Percentiles rank a stretch among this genome's conserved stretches.
Evolutionary conservation across 2,797 vertebrate genomes (phyloP).

Genomic region (Paguma larvata): DNA sequence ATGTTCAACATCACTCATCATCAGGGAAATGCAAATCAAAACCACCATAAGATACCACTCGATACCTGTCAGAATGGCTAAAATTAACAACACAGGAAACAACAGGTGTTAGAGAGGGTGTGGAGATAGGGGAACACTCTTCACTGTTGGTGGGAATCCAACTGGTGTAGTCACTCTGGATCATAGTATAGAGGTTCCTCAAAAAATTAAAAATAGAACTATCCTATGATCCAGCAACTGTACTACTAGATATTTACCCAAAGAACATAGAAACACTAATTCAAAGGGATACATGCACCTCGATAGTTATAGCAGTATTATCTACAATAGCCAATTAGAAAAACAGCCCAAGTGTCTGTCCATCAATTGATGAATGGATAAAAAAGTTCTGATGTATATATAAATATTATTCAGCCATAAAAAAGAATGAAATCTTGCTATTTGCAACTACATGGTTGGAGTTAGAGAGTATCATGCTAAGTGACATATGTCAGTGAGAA

Average conservation of each 20-base stretch:
- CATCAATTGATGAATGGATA: no score
- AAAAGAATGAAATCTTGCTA: neutral
- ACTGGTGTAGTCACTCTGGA: neutral
- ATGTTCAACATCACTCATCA: neutral
- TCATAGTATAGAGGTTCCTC: no score
- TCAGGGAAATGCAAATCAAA: neutral
- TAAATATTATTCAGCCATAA: neutral
- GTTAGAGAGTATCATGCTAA: neutral
- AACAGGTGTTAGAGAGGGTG: neutral
- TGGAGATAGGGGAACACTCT: neutral
- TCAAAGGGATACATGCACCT: no score
- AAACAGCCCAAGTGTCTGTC: no score
- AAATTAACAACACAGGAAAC: neutral
- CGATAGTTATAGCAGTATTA: no score
- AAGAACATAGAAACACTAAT: no score
- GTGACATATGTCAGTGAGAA: neutral
- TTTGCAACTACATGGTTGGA: neutral
- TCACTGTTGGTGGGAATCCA: no score
- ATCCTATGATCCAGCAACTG: no score
- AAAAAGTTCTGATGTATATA: no score
- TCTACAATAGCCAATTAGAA: no score
- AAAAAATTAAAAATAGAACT: no score
- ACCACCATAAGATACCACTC: neutral
- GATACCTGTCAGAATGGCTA: neutral
- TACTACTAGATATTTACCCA: no score